These are phyloP conservation scores for Drosophila limbata DNA, from an alignment of 2,888 invertebrate genomes.

Conservation along the genomic window DNA sequence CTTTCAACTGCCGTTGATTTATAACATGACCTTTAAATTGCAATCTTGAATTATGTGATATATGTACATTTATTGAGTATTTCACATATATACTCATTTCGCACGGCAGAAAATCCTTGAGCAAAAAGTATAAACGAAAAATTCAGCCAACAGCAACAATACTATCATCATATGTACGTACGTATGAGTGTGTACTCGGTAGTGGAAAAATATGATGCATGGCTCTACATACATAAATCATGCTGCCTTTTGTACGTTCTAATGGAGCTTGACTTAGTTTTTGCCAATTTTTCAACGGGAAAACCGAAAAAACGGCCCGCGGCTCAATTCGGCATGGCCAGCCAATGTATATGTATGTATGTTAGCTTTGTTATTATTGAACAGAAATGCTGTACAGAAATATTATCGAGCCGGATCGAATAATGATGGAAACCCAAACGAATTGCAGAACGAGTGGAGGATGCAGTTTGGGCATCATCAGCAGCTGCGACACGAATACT, in stretches of 20 bases:
- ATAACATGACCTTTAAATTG: slow-evolving; percentile 25
- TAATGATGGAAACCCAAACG: slow-evolving; percentile 36
- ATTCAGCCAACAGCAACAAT: slow-evolving; percentile 23
- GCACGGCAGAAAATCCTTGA: slow-evolving; percentile 13
- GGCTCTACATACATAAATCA: slow-evolving; percentile 69
- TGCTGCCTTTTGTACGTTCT: slow-evolving; percentile 53
- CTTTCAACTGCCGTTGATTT: neutral
- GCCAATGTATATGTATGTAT: slow-evolving; percentile 6
- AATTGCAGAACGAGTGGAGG: slow-evolving; percentile 12
- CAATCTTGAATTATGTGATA: slow-evolving; percentile 17
- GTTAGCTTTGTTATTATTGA: slow-evolving; percentile 56
- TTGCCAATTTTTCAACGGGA: slow-evolving; percentile 59
- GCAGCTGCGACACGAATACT: slow-evolving; percentile 1
- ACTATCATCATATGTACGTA: neutral
- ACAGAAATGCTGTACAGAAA: slow-evolving; percentile 30
- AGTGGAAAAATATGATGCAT: slow-evolving; percentile 58
- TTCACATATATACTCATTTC: slow-evolving; percentile 7
- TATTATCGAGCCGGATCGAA: slow-evolving; percentile 21
- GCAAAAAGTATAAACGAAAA: slow-evolving; percentile 4
- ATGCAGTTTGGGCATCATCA: slow-evolving; percentile 10
- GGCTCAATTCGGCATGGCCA: slow-evolving; percentile 60
- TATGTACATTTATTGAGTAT: slow-evolving; percentile 16
- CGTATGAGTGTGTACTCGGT: slow-evolving; percentile 4
- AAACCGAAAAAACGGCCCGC: slow-evolving; percentile 56
- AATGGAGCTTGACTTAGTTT: slow-evolving; percentile 67